phyloP scores from a whole-genome alignment of 2,888 invertebrate species.

The Atethmia centrago region DNA sequence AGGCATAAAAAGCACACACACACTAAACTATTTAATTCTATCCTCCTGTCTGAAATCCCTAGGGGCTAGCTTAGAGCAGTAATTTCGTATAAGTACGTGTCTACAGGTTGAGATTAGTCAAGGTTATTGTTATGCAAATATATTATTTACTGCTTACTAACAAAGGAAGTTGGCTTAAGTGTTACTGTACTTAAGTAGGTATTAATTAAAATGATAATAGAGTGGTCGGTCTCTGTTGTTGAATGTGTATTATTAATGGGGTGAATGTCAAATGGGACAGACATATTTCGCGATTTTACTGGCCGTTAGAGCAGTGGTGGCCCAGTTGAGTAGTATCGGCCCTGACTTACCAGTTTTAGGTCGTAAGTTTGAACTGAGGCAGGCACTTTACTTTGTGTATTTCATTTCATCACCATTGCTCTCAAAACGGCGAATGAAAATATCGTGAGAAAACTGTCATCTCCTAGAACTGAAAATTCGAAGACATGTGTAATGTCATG shows the following conservation, averaged over 20 bases:
- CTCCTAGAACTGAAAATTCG: too few species aligned
- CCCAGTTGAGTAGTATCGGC: too few species aligned
- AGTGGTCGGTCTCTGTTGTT: constrained; percentile 3
- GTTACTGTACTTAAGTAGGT: constrained; percentile 27
- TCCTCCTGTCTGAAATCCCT: constrained; percentile 52
- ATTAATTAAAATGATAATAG: constrained; percentile 52
- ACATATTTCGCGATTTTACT: neutral
- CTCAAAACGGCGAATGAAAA: too few species aligned
- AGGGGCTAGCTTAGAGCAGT: constrained; percentile 69
- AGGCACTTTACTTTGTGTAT: too few species aligned
- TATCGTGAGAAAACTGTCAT: too few species aligned
- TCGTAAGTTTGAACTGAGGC: too few species aligned
- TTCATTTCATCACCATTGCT: too few species aligned
- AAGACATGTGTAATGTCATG: too few species aligned
- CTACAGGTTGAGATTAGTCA: constrained; percentile 76
- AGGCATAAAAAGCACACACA: constrained; percentile 32
- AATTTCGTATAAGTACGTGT: constrained; percentile 79
- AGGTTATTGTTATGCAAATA: constrained; percentile 82
- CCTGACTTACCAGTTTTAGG: too few species aligned
- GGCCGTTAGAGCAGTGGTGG: too few species aligned
- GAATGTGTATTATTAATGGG: neutral
- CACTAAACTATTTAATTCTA: constrained; percentile 28
- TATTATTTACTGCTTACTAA: constrained; percentile 68
- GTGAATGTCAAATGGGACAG: neutral
- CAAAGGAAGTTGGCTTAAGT: constrained; percentile 51